phyloP scores from a whole-genome alignment of 2,888 invertebrate species.

The Drosophila emarginata region DNA sequence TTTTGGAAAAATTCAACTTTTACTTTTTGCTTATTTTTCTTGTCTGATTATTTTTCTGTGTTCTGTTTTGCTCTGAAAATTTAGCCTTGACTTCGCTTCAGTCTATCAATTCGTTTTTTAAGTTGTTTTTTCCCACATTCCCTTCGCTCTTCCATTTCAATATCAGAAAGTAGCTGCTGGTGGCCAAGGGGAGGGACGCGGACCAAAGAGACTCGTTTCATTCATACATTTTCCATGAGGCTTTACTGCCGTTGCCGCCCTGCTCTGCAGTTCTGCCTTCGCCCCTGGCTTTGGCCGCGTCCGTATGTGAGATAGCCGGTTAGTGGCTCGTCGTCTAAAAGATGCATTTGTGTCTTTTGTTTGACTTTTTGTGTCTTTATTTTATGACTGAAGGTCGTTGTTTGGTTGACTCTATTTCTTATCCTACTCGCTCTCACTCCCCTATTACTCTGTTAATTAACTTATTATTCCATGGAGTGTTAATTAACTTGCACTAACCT shows the following conservation, averaged over 20 bases:
- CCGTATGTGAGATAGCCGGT: neutral
- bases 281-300: neutral
- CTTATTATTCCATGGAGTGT: neutral
- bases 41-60: slow-evolving; percentile 63
- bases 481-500: neutral
- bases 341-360: slow-evolving; percentile 59
- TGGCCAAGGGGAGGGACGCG: neutral
- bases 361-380: slow-evolving; percentile 47
- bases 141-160: slow-evolving; percentile 32
- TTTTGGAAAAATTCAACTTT: slow-evolving; percentile 78
- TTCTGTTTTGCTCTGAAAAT: slow-evolving; percentile 69
- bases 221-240: slow-evolving; percentile 60
- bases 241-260: slow-evolving; percentile 36
- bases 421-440: slow-evolving; percentile 20
- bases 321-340: slow-evolving; percentile 41
- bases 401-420: slow-evolving; percentile 19
- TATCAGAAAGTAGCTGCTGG: slow-evolving; percentile 38
- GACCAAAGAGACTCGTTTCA: slow-evolving; percentile 43
- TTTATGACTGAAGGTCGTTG: slow-evolving; percentile 72
- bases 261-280: neutral
- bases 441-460: neutral
- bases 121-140: slow-evolving; percentile 11
- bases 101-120: slow-evolving; percentile 43
- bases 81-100: slow-evolving; percentile 57
- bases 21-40: slow-evolving; percentile 62